Evolutionary conservation across 1,140 invertebrate species (phyloP).

Genomic region (Pinna nobilis): DNA sequence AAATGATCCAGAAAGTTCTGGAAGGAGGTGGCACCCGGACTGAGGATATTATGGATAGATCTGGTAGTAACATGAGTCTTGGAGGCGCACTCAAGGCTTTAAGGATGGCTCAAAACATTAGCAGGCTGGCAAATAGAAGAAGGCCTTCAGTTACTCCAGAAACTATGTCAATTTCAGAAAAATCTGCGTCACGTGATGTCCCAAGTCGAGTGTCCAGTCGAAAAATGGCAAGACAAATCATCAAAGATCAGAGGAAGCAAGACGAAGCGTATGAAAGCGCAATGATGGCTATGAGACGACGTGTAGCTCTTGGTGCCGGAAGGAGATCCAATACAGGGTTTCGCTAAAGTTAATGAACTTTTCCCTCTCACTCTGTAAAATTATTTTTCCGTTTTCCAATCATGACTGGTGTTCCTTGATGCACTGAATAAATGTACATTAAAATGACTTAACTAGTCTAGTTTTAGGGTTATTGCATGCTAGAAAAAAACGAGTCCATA

Average conservation of each 20-base stretch:
- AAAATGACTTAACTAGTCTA: too few relatives aligned
- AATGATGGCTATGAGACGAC: conserved; percentile 28
- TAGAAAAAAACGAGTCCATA: too few relatives aligned
- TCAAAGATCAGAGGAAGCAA: conserved; percentile 17
- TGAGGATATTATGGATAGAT: conserved; percentile 2
- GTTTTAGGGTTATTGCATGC: too few relatives aligned
- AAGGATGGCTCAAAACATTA: conserved; percentile 11
- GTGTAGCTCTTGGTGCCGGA: conserved; percentile 25
- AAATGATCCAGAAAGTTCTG: conserved; percentile 11
- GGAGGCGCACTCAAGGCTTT: conserved; percentile 8
- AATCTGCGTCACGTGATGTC: not conserved
- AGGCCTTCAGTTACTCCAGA: not conserved
- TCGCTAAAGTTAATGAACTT: too few relatives aligned
- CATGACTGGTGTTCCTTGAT: too few relatives aligned
- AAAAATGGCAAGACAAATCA: conserved; percentile 18
- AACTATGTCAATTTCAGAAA: not conserved
- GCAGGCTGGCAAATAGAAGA: conserved; percentile 3
- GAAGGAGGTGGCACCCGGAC: not conserved
- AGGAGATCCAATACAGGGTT: not conserved
- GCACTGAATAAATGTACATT: too few relatives aligned
- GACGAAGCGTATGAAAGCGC: conserved; percentile 25
- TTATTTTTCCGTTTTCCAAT: too few relatives aligned
- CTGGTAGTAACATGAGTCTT: conserved; percentile 4
- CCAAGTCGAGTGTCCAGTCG: not conserved
- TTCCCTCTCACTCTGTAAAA: too few relatives aligned